phyloP scores from a whole-genome alignment of 2,113 vertebrate species.

The Geococcyx californianus region DNA sequence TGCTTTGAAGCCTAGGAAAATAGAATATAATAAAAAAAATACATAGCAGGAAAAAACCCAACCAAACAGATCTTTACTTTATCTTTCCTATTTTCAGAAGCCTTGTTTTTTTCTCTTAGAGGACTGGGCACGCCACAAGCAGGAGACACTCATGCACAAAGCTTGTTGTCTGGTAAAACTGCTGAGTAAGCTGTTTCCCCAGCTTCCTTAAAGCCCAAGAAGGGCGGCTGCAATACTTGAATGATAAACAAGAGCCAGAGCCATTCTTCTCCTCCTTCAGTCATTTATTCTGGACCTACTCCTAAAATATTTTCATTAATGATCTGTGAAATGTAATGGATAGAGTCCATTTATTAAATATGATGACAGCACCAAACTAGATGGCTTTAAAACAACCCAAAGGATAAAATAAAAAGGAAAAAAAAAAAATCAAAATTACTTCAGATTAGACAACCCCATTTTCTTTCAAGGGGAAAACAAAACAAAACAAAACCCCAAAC shows the following conservation, averaged over 20 bases:
- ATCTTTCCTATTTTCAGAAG: not conserved
- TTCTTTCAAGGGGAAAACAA: not conserved
- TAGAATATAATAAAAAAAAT: not conserved
- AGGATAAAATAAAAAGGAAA: not conserved
- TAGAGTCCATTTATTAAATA: not conserved
- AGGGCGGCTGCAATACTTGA: not conserved
- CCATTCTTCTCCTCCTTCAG: not conserved
- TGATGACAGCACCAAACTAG: not conserved
- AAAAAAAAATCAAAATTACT: too few relatives aligned
- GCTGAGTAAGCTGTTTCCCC: not conserved
- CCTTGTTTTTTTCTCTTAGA: not conserved
- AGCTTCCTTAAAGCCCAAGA: not conserved
- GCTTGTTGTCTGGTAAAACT: not conserved
- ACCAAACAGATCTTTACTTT: not conserved
- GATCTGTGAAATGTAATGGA: not conserved
- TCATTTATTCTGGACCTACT: not conserved
- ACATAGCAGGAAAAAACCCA: not conserved
- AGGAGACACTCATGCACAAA: not conserved
- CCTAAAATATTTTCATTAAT: not conserved
- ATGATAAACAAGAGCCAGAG: not conserved
- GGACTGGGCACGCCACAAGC: not conserved
- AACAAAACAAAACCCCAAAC: fast-evolving
- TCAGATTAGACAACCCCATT: not conserved
- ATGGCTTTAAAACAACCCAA: not conserved
- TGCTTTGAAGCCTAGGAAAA: constrained; percentile 83